Percentiles rank a stretch among this genome's conserved stretches.
Evolutionary conservation across 2,888 invertebrate species (phyloP).

Genomic region (Galerucella nymphaeae): DNA sequence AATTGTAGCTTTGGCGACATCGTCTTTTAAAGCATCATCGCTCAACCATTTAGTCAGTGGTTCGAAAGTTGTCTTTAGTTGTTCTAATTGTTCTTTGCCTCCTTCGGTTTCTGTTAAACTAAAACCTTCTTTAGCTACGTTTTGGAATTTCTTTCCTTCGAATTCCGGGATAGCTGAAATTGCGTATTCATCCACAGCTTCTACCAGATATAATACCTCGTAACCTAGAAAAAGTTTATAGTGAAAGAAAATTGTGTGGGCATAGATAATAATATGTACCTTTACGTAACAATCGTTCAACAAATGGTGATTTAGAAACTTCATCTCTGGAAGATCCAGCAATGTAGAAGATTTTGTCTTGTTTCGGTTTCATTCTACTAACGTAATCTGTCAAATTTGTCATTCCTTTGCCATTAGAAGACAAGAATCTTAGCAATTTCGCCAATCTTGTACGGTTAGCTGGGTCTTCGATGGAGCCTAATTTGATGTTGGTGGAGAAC

Average conservation of each 20-base stretch:
- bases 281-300: conserved; percentile 90
- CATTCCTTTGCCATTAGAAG: conserved; percentile 75
- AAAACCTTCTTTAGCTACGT: conserved; percentile 98
- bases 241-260: not conserved
- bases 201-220: conserved; percentile 93
- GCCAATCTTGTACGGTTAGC: conserved; percentile 95
- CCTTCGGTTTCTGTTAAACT: conserved; percentile 79
- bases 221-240: conserved; percentile 67
- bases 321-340: conserved; percentile 89
- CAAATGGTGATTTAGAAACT: conserved; percentile 93
- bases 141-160: conserved; percentile 99
- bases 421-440: conserved; percentile 91
- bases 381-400: conserved; percentile 91
- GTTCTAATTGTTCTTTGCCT: conserved; percentile 81
- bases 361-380: conserved; percentile 93
- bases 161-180: conserved; percentile 97
- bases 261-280: conserved; percentile 59
- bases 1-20: conserved; percentile 81
- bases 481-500: conserved; percentile 88
- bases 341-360: conserved; percentile 96
- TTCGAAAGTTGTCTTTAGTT: conserved; percentile 82
- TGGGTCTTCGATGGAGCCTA: conserved; percentile 96
- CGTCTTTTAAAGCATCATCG: conserved; percentile 82
- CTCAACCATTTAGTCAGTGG: conserved; percentile 91
- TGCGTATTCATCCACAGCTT: conserved; percentile 98